These are phyloP conservation scores for Psilopsiagon aurifrons DNA, from an alignment of 2,113 vertebrate genomes.

Conservation along the genomic window DNA sequence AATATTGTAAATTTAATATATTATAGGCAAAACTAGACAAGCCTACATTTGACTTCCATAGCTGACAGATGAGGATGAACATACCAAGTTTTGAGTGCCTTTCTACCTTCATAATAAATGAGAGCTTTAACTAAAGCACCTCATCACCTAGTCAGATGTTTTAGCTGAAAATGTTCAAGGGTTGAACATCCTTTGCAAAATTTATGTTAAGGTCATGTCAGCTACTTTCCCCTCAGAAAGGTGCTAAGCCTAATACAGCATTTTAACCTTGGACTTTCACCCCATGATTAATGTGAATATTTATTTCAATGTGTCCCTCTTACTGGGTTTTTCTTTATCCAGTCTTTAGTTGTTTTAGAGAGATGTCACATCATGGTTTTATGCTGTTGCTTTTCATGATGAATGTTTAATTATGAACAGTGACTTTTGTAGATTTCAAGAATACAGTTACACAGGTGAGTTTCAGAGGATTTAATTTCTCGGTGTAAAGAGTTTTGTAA, in stretches of 20 bases:
- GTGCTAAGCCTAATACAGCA: constrained; percentile 71
- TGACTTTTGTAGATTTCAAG: constrained; percentile 72
- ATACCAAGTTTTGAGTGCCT: constrained; percentile 74
- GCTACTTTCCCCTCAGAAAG: constrained; percentile 67
- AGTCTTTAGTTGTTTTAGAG: constrained; percentile 64
- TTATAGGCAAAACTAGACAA: constrained; percentile 34
- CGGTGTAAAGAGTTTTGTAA: constrained; percentile 76
- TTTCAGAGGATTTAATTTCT: constrained; percentile 74
- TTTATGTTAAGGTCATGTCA: constrained; percentile 56
- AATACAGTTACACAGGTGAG: constrained; percentile 64
- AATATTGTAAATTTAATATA: constrained; percentile 44
- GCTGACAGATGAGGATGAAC: constrained; percentile 52
- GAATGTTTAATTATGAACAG: constrained; percentile 70
- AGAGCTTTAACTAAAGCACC: constrained; percentile 77
- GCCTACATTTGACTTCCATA: constrained; percentile 18
- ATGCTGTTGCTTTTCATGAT: constrained; percentile 67
- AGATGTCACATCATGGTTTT: constrained; percentile 59
- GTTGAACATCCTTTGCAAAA: constrained; percentile 44
- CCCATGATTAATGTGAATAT: constrained; percentile 82
- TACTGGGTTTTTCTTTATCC: constrained; percentile 60
- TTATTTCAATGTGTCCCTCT: constrained; percentile 73
- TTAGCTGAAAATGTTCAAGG: constrained; percentile 27
- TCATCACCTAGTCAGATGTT: constrained; percentile 26
- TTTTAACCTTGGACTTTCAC: constrained; percentile 73
- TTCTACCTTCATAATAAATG: constrained; percentile 68